Evolutionary conservation across 2,888 invertebrate genomes (phyloP), one percentile per base, ranked within the genome.

Genomic region (Diaprepes abbreviatus): DNA sequence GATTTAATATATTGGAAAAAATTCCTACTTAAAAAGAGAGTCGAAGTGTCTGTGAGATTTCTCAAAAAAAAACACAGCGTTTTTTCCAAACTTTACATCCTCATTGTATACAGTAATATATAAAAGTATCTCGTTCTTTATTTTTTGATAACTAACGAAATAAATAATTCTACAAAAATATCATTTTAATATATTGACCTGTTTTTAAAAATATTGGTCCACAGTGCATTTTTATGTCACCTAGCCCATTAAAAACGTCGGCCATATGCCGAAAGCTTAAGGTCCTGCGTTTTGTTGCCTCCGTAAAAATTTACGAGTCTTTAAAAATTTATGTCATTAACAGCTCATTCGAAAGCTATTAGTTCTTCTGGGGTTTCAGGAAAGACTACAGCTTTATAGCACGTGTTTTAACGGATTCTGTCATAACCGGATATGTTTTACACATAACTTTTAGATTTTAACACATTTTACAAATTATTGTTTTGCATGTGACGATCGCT

Each of bases 241-340:
- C 31, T 50, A 50, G 16, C 6, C 31, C 16, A 50, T 50, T 50
- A 50, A 50, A 50, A 14, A 1, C 28, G 24, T 28, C 48, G 48
- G 4, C 58, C 38, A 24, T 58, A 38, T 58, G 58, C 58, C 58
- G 58, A 40, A 58, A 58, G 24, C 31, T 58, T 58, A 58, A 50
- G 28, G 48, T 48, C 48, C 40, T 21, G 16, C 24, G 36, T 50
- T 50, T 50, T 58, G 58, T 58, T 40, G 40, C 58, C 28, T 17
- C 21, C n/a, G 38, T 40, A 58, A 58, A 58, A 58, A 40, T 58
- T 58, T 38, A 58, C 58, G 58, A 43, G n/a, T 40, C 58, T 40
- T 40, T 43, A 43, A 43, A 43, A 58, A 40, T 58, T 40, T 38
- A 24, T 58, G 38, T 58, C 58, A 58, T 58, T 40, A 58, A 58